Percentiles rank a stretch among this genome's conserved stretches.
These are phyloP conservation scores for Helogale parvula DNA, from an alignment of 2,113 vertebrate genomes.

Conservation along the genomic window DNA sequence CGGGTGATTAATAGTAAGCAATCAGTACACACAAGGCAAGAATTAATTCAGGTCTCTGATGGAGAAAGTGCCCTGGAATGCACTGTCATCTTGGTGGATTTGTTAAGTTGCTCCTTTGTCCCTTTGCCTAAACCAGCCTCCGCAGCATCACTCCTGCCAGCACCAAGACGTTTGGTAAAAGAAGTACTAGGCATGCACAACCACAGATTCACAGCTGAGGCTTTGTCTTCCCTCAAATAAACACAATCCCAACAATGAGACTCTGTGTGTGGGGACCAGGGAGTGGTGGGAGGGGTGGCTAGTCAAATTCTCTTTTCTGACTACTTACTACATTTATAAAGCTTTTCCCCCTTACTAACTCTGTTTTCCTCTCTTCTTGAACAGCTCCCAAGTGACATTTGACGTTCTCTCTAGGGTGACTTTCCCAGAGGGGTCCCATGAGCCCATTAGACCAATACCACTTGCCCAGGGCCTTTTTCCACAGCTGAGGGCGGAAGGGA, in stretches of 20 bases:
- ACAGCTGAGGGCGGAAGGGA: not conserved
- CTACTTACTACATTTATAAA: not conserved
- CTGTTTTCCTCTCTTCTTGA: slow-evolving; percentile 4
- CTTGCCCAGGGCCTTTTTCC: not conserved
- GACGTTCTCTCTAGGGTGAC: not conserved
- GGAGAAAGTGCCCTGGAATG: not conserved
- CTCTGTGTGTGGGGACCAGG: slow-evolving; percentile 2
- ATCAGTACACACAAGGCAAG: not conserved
- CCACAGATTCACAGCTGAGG: slow-evolving; percentile 23
- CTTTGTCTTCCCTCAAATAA: slow-evolving; percentile 69
- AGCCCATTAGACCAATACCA: not conserved
- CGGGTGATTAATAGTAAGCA: not conserved
- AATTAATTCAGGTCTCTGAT: not conserved
- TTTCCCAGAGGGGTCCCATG: not conserved
- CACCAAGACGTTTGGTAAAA: slow-evolving; percentile 50
- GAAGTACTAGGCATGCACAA: slow-evolving; percentile 23
- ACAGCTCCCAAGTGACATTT: not conserved
- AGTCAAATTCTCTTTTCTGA: slow-evolving; percentile 48
- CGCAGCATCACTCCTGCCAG: not conserved
- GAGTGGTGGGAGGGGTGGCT: not conserved
- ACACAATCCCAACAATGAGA: slow-evolving; percentile 63
- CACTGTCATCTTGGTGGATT: not conserved
- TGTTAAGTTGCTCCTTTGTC: slow-evolving; percentile 20
- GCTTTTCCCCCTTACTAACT: not conserved
- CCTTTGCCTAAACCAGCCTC: not conserved